Evolutionary conservation across 2,113 vertebrate species (phyloP).

Genomic region (Tachysurus fulvidraco): DNA sequence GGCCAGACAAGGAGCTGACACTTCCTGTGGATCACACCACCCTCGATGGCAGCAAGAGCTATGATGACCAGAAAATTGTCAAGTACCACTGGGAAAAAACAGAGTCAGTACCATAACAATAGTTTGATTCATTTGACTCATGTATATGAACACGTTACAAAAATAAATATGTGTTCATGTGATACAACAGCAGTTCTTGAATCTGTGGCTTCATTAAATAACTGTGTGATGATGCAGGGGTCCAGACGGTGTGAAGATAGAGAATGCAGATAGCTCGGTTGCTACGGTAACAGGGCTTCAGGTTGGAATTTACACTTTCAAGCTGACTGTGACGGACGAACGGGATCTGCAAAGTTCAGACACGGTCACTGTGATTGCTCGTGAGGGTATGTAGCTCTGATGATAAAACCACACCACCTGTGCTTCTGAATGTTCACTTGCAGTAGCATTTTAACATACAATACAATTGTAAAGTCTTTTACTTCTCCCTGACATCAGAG

Average conservation of each 20-base stretch:
- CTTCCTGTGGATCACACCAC: constrained; percentile 91
- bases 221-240: constrained; percentile 73
- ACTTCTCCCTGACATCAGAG: constrained; percentile 70
- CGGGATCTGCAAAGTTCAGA: constrained; percentile 85
- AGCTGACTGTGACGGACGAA: constrained; percentile 90
- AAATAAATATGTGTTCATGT: background rate
- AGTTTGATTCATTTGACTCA: background rate
- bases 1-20: constrained; percentile 95
- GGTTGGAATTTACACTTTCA: constrained; percentile 88
- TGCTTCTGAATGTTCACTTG: background rate
- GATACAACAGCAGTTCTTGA: background rate
- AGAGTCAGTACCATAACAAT: constrained; percentile 73
- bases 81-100: constrained; percentile 90
- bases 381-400: constrained; percentile 77
- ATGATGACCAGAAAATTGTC: constrained; percentile 90
- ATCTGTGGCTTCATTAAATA: background rate
- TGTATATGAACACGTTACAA: background rate
- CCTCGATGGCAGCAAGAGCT: constrained; percentile 92
- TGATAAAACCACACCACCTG: background rate
- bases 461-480: constrained; percentile 46
- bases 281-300: constrained; percentile 89
- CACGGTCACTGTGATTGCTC: constrained; percentile 88
- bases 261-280: constrained; percentile 84
- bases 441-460: background rate
- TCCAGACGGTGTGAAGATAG: constrained; percentile 87